Evolutionary conservation across 2,888 invertebrate species (phyloP), one percentile per base, ranked within the genome.

Genomic region (Sphaerophoria rueppellii): DNA sequence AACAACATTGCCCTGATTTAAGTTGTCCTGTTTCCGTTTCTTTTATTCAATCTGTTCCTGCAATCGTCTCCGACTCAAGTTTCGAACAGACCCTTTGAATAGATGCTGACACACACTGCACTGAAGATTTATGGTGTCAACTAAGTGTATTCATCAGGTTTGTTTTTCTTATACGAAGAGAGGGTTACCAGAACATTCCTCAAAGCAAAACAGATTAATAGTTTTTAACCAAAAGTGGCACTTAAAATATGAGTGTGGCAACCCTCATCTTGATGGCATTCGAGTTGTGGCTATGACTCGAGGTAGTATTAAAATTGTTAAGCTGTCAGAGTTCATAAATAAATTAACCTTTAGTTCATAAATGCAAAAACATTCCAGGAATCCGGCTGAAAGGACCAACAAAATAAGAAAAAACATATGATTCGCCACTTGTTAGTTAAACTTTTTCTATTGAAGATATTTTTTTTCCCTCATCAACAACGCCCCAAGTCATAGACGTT

Each of bases 401-500:
- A 40, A 37, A 50, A 37, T 50, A 34, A 54, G 9, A 54, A 57
- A 58, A 63, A 57, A 40, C 46, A 46, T 14, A 55, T n/a, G 46
- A 55, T 69, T 75, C 61, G 55, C 63, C 76, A 75, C 60, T 73
- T 67, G 67, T 67, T 52, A 58, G 60, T 55, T 67, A 48, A 67
- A 55, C 34, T 57, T 63, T 75, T 75, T 32, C 67, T 61, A 34
- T 72, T 73, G 54, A 54, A 57, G 46, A 34, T 34, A 12, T 60
- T 69, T 70, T 75, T 74, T 74, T 81, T n/a, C n/a, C 24, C 63
- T 70, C 70, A 78, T 74, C 82, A 82, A 24, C 1, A 24, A 73
- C 78, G 79, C 82, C 82, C 70, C n/a, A 43, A 74, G 82, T 65
- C 74, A 79, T 82, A 82, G 82, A 82, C 82, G 14, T 74, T 79